Evolutionary conservation across 92 coral and sea anemone genomes (phyloP), one percentile per base, ranked within the genome.

Genomic region (Ricordea florida): DNA sequence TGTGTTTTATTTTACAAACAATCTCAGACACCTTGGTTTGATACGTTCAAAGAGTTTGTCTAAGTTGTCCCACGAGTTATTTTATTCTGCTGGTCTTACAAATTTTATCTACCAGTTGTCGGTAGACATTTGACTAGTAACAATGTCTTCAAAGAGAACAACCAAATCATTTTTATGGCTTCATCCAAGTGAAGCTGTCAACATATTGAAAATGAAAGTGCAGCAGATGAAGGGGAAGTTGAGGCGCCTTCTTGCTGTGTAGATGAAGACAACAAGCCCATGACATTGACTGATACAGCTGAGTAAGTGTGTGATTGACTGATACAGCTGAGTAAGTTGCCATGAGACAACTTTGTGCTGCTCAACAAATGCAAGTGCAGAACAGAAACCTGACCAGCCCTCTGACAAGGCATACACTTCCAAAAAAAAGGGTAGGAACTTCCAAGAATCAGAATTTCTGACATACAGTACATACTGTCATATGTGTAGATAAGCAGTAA

Each of bases 391-490:
- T 25, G 27, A 49, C 61, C 75, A 48, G 27, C 61, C 74, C 15
- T 44, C 34, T 27, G 32, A 29, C n/a, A 50, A 50, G 31, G 57
- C 23, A 22, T 47, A 18, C 55, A 29, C 55, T 47, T 47, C 55
- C 55, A 10, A 47, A 49, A 47, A 47, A 18, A 47, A 47, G 22
- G 55, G 67, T 13, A 16, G 46, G 21, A 60, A 60, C 69, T 13
- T 61, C 48, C 50, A 61, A 35, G 50, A 61, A 61, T 61, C 73
- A 24, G 69, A 62, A 62, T 62, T 62, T 24, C 31, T 62, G 70
- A 34, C 30, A 36, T 34, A 62, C 70, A 41, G 49, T 62, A 23
- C 70, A 2, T 62, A 34, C 24, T 62, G 70, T 62, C 49, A 62
- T 10, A 45, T 37, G 46, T 62, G 33, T 4, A 16, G 37, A 2